phyloP scores from a whole-genome alignment of 1,140 invertebrate species.

The Lanistes nyassanus region DNA sequence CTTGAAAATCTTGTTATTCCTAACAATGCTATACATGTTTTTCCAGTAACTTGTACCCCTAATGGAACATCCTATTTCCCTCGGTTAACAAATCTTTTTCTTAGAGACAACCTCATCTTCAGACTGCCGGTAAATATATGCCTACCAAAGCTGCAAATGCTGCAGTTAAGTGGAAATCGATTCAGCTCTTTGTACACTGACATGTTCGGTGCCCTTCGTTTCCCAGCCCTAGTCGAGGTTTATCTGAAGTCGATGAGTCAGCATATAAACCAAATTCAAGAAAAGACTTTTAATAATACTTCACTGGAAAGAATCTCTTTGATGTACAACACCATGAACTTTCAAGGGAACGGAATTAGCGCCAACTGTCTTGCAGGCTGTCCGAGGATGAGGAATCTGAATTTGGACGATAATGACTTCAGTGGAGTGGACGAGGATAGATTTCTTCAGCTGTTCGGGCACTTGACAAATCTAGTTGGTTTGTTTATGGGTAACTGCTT shows the following conservation, averaged over 20 bases:
- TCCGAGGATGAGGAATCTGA: not conserved
- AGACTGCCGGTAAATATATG: not conserved
- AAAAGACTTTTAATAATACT: not conserved
- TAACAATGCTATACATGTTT: not conserved
- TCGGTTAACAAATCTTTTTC: not conserved
- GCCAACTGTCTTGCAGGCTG: not conserved
- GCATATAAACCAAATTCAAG: not conserved
- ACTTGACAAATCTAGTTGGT: not conserved
- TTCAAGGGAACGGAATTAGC: not conserved
- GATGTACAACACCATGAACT: not conserved
- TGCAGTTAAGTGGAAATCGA: not conserved
- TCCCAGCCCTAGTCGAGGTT: not conserved
- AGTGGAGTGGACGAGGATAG: not conserved
- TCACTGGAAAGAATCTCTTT: not conserved
- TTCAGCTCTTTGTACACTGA: not conserved
- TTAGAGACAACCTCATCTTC: not conserved
- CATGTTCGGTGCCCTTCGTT: not conserved
- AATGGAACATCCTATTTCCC: not conserved
- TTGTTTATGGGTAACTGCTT: not conserved
- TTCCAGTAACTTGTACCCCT: not conserved
- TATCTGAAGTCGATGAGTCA: not conserved
- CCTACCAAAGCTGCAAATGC: not conserved
- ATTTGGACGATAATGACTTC: not conserved
- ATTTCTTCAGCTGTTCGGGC: conserved; percentile 7
- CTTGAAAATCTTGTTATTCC: not conserved